Evolutionary conservation across 2,113 vertebrate genomes (phyloP), one percentile per base, ranked within the genome.

Genomic region (Motacilla tschutschensis): DNA sequence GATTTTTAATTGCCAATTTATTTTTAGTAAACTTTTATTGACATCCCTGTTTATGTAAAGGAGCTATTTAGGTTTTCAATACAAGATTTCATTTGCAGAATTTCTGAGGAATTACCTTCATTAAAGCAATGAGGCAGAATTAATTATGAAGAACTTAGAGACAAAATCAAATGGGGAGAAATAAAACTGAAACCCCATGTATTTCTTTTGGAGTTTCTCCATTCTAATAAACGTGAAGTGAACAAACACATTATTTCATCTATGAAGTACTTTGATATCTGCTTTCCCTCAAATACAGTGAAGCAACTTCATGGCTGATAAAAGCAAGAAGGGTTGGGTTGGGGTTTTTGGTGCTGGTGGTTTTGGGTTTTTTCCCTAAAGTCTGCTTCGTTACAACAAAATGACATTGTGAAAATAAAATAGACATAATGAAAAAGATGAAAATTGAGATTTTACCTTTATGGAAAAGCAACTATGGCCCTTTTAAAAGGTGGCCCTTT

Each of bases 1-100:
- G 48, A 76, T 79, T 33, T 80, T 85, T 55, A 89, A 87, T 63
- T 79, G 72, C 3, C 43, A 79, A 72, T 63, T 57, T 72, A 40
- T 64, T 76, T 83, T 70, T 74, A 57, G 40, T 47, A 55, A 60
- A 38, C 3, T 89, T 93, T 87, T 93, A 85, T 76, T 91, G 55
- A 58, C 36, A 58, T 65, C 44, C 17, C 1, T 48, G 17, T 76
- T 75, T 70, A 77, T 78, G 69, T 83, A 59, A 90, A 62, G 20
- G 20, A 59, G 7, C 18, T 59, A 64, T 83, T 85, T 88, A 81
- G 14, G 10, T 69, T 93, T 81, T 75, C 25, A 80, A 5, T 3
- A 2, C 31, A 84, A 82, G 47, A 64, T 64, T 79, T 58, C 43
- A 63, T 12, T 50, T 91, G 38, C 26, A 70, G 33, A 50, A 58